These are phyloP conservation scores for Drosophila simulans DNA, from an alignment of 1,140 invertebrate species.

Conservation along the genomic window DNA sequence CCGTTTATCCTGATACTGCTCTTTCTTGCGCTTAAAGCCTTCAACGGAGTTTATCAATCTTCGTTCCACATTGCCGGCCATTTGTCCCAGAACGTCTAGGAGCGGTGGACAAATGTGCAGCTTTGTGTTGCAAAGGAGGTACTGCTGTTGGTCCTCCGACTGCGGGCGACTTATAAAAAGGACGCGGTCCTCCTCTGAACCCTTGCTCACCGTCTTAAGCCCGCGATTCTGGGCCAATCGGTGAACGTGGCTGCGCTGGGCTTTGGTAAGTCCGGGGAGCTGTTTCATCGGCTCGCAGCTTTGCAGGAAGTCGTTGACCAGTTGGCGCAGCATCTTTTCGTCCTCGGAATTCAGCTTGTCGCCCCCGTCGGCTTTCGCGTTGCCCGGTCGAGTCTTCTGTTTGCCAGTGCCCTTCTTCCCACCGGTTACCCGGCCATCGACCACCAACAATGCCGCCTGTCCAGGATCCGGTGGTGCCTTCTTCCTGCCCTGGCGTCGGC, in stretches of 20 bases:
- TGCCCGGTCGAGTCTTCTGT: not conserved
- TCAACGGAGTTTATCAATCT: fast-evolving
- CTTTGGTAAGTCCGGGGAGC: slow-evolving; percentile 36
- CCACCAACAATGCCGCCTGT: not conserved
- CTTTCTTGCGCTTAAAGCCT: not conserved
- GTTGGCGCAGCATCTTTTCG: slow-evolving; percentile 25
- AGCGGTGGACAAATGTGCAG: not conserved
- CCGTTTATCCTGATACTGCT: not conserved
- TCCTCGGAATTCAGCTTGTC: slow-evolving; percentile 13
- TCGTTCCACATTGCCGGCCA: not conserved
- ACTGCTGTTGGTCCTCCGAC: fast-evolving
- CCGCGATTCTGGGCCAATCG: slow-evolving; percentile 47
- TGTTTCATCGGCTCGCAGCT: slow-evolving; percentile 18
- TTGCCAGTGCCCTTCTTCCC: not conserved
- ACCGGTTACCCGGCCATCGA: not conserved
- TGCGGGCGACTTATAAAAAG: slow-evolving; percentile 42
- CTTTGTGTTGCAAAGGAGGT: not conserved
- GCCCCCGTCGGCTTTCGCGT: not conserved
- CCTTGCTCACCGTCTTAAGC: slow-evolving; percentile 59
- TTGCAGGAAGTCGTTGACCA: slow-evolving; percentile 48
- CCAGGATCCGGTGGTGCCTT: not conserved
- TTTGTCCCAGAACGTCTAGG: not conserved
- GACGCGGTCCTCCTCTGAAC: slow-evolving; percentile 35
- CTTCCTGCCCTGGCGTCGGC: not conserved
- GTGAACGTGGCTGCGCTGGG: slow-evolving; percentile 58